These are phyloP conservation scores for Macrotis lagotis DNA, from an alignment of 2,113 vertebrate genomes.

Conservation along the genomic window DNA sequence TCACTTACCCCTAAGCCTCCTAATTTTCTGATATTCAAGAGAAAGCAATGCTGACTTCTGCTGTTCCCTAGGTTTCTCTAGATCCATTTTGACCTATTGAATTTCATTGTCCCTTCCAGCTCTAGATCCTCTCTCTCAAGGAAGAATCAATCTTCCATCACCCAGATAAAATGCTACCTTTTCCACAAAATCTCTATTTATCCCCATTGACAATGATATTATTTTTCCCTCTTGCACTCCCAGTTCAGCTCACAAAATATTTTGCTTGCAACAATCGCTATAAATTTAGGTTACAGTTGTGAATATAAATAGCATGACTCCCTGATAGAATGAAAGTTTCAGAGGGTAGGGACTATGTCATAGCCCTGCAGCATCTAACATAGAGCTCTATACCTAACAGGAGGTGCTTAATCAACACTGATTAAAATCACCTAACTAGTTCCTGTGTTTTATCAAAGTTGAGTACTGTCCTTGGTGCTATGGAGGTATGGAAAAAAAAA, in stretches of 20 bases:
- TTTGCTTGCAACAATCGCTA: not conserved
- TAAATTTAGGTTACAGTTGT: not conserved
- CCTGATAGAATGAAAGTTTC: not conserved
- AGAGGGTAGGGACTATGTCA: not conserved
- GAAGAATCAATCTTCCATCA: not conserved
- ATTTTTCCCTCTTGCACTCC: not conserved
- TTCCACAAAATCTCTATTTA: not conserved
- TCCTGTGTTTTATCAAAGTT: not conserved
- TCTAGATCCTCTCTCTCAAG: not conserved
- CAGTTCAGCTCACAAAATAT: not conserved
- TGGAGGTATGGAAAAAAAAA: not conserved
- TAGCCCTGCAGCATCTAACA: not conserved
- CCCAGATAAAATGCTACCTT: not conserved
- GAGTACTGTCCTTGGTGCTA: not conserved
- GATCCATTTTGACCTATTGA: not conserved
- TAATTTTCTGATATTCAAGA: not conserved
- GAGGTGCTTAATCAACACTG: not conserved
- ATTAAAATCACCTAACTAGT: not conserved
- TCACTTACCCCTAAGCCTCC: not conserved
- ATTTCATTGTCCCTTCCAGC: not conserved
- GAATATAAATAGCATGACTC: not conserved
- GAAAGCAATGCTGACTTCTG: not conserved
- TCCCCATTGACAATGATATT: not conserved
- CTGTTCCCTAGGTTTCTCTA: not conserved
- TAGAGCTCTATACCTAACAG: not conserved